Evolutionary conservation across 2,113 vertebrate genomes (phyloP).

Genomic region (Australoheros scitulus): DNA sequence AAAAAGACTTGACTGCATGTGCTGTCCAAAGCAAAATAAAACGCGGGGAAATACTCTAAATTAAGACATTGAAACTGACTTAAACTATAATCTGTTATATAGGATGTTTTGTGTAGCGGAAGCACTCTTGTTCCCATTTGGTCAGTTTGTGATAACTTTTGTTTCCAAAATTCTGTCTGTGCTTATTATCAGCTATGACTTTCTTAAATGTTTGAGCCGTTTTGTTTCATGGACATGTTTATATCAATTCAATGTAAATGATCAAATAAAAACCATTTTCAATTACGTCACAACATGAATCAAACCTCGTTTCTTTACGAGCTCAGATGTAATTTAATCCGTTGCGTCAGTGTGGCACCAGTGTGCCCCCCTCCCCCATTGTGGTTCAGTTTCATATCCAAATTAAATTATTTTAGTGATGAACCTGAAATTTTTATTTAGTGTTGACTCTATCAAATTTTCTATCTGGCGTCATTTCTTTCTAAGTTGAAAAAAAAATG

Average conservation of each 20-base stretch:
- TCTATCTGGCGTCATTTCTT: not conserved
- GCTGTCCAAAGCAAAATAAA: conserved; percentile 81
- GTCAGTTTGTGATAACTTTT: conserved; percentile 90
- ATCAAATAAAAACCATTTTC: conserved; percentile 94
- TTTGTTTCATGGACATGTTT: conserved; percentile 91
- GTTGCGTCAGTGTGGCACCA: not conserved
- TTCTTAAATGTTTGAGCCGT: conserved; percentile 93
- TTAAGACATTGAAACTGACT: conserved; percentile 82
- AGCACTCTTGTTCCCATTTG: conserved; percentile 96
- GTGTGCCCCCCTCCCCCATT: too few species aligned
- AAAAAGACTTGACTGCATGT: conserved; percentile 90
- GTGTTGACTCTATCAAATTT: not conserved
- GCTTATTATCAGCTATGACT: conserved; percentile 90
- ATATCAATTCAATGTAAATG: conserved; percentile 91
- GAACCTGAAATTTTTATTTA: not conserved
- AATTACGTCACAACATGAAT: conserved; percentile 84
- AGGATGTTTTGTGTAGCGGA: conserved; percentile 99
- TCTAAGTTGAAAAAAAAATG: not conserved
- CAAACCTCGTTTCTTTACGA: conserved; percentile 40
- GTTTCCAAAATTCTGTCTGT: conserved; percentile 93
- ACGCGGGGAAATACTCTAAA: conserved; percentile 54
- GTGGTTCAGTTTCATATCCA: too few species aligned
- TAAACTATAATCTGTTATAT: conserved; percentile 91
- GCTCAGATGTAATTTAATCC: not conserved
- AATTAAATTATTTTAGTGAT: not conserved